Evolutionary conservation across 2,797 vertebrate species (phyloP).

Genomic region (Sus cebifrons): DNA sequence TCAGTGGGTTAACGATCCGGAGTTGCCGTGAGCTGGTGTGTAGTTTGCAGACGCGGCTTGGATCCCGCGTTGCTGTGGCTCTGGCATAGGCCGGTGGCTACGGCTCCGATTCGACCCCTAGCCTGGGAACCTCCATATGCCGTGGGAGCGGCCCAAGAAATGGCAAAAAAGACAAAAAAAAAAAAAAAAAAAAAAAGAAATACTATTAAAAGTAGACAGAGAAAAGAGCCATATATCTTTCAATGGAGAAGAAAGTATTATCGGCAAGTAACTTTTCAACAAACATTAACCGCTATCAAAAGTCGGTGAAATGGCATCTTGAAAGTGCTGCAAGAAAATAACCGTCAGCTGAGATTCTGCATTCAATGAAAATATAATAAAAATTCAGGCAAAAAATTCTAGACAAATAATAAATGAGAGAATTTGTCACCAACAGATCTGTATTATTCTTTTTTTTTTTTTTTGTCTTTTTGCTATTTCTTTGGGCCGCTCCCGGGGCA

Average conservation of each 20-base stretch:
- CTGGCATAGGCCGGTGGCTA: no score
- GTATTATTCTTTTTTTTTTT: not conserved
- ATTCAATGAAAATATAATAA: not conserved
- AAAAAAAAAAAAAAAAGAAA: not conserved
- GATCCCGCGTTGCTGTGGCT: no score
- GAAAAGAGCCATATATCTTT: not conserved
- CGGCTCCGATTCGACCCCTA: no score
- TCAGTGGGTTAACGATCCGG: no score
- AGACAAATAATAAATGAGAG: not conserved
- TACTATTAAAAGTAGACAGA: not conserved
- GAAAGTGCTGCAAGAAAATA: not conserved
- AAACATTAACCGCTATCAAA: not conserved
- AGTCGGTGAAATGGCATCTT: conserved; percentile 5
- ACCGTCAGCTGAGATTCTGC: not conserved
- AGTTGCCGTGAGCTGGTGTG: no score
- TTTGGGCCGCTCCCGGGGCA: no score
- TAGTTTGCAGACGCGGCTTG: no score
- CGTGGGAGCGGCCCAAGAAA: no score
- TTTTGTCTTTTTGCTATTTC: no score
- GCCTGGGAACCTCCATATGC: no score
- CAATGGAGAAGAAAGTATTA: not conserved
- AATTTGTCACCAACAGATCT: not conserved
- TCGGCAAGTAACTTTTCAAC: not conserved
- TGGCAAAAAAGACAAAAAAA: no score
- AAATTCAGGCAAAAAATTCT: not conserved